Evolutionary conservation across 2,113 vertebrate genomes (phyloP).

Genomic region (Cnemophilus loriae): DNA sequence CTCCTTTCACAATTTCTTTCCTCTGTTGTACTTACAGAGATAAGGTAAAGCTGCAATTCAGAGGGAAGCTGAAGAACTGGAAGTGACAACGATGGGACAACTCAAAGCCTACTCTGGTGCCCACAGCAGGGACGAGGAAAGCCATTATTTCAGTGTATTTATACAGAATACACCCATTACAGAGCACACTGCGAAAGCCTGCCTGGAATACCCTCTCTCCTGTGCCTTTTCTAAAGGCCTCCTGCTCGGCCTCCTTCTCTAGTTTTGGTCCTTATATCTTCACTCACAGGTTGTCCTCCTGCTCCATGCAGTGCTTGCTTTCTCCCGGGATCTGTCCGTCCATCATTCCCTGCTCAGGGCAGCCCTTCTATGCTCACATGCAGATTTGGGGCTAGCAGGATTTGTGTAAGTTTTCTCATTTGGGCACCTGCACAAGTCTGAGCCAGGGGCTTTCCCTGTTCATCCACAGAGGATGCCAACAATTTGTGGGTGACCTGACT

Average conservation of each 20-base stretch:
- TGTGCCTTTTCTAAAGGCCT: background rate
- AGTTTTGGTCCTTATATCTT: background rate
- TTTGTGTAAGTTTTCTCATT: background rate
- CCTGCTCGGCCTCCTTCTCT: background rate
- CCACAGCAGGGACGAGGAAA: background rate
- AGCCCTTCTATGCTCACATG: background rate
- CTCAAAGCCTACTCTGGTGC: accelerated
- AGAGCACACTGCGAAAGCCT: background rate
- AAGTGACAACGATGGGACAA: background rate
- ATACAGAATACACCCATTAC: background rate
- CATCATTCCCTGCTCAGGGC: background rate
- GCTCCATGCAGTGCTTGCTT: background rate
- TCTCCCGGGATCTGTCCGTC: background rate
- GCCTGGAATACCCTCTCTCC: background rate
- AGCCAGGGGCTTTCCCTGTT: background rate
- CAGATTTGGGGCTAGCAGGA: background rate
- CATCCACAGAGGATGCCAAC: background rate
- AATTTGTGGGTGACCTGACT: background rate
- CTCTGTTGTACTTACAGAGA: background rate
- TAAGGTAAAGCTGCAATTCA: background rate
- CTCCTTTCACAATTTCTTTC: background rate
- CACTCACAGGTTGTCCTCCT: background rate
- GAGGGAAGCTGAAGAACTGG: background rate
- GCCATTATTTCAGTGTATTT: background rate
- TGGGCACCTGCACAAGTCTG: background rate